Base-by-base conservation (phyloP, 2,797 vertebrate genomes). In the Taenioides sp. region DNA sequence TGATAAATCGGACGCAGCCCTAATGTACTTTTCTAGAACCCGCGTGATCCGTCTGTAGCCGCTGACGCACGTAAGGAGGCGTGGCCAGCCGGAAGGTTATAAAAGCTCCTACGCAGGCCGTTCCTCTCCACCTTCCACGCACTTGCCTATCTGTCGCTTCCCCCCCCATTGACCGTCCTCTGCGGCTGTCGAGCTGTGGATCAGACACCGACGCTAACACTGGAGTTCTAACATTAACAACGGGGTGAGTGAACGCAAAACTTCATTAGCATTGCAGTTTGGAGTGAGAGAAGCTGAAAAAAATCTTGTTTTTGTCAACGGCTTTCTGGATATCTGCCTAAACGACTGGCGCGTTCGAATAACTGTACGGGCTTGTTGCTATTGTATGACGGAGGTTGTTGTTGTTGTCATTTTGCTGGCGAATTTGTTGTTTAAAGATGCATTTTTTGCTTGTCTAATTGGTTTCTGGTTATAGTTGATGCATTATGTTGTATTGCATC, bases 221-320 rank as follows among this genome's bases (percentile, higher is more conserved):
- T 95, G 94, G 94, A 94, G 93, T 93, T 92, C 72, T 94, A 89
- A 93, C 77, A 76, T 84, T n/a, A 81, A 65, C 78, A 82, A 93
- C 93, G 92, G 93, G 94, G 94, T 95, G 71, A 92, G 92, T 77
- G 5, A 1, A 7, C 54, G 14, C 22, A 16, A 12, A 28, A 28
- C 7, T 57, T 1, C 4, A 2, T 55, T 47, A 27, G 2, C 0
- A 0, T 20, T 0, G 9, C 9, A 1, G 1, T 2, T 49, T 7
- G 2, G 27, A 12, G 2, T 9, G 0, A 5, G 22, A 23, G 2
- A 4, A 4, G 28, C 0, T 50, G 20, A 1, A 7, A 25, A 1
- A 7, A n/a, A 17, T n/a, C 0, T 9, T 0, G 27, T 12, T 62
- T n/a, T 52, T 2, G 0, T 70, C 69, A n/a, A 50, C 23, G 57